Conservation (phyloP, 92 coral and sea anemone species). For the Zoanthus sansibaricus region DNA sequence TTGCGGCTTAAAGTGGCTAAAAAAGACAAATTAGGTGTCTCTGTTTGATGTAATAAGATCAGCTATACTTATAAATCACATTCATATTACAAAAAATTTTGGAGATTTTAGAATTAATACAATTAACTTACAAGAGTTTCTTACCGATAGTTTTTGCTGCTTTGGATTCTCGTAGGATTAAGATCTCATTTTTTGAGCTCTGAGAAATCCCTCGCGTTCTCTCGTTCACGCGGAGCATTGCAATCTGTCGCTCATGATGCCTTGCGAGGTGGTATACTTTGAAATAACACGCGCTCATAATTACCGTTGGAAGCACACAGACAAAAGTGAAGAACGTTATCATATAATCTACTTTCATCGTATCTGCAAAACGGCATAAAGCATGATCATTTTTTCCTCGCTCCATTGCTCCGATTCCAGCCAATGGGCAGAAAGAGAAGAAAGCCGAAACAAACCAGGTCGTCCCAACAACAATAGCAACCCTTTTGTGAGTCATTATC, state of each 20-base stretch:
- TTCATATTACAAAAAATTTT: too few species aligned
- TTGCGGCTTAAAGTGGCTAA: too few species aligned
- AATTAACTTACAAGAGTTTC: neutral
- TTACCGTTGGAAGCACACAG: constrained; percentile 55
- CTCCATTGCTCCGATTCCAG: constrained; percentile 37
- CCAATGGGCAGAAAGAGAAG: constrained; percentile 46
- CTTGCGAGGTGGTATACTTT: constrained; percentile 63
- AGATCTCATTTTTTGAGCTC: neutral
- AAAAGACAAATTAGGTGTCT: too few species aligned
- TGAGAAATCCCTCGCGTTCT: neutral
- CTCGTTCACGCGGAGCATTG: constrained; percentile 22
- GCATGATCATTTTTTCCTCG: neutral
- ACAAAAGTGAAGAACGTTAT: constrained; percentile 43
- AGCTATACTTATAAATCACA: neutral
- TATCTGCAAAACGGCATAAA: constrained; percentile 61
- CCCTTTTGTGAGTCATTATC: constrained; percentile 41
- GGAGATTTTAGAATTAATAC: neutral
- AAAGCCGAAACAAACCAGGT: constrained; percentile 54
- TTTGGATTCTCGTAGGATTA: constrained; percentile 55
- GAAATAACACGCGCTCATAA: constrained; percentile 56
- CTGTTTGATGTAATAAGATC: neutral
- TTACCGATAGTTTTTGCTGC: constrained; percentile 68
- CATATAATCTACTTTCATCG: constrained; percentile 47
- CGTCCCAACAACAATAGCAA: neutral
- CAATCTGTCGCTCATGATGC: constrained; percentile 57